These are phyloP conservation scores for Tenthredo distinguenda DNA, from an alignment of 2,888 invertebrate genomes.

Conservation along the genomic window DNA sequence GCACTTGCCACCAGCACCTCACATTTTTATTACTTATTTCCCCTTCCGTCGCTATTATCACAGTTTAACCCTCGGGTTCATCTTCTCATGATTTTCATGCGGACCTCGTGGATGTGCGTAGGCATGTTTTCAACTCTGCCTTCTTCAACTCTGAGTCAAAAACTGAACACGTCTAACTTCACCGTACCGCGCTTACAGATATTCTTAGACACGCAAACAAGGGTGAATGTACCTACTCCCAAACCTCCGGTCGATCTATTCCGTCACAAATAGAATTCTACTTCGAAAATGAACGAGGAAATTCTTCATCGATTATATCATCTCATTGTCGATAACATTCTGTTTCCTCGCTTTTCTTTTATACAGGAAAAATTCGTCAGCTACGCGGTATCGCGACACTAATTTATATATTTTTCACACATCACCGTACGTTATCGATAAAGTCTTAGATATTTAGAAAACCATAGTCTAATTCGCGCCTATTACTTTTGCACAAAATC, in stretches of 20 bases:
- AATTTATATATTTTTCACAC: no score
- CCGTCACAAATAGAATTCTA: conserved; percentile 23
- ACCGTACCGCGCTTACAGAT: conserved; percentile 65
- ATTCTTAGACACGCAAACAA: conserved; percentile 71
- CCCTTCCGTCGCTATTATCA: not conserved
- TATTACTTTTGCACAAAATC: no score
- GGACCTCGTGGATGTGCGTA: not conserved
- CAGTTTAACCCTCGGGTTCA: not conserved
- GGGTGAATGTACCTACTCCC: conserved; percentile 73
- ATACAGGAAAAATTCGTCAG: no score
- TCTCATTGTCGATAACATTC: not conserved
- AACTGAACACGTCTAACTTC: conserved; percentile 29
- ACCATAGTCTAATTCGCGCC: no score
- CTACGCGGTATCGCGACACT: no score
- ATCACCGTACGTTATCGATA: no score
- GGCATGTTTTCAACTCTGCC: conserved; percentile 34
- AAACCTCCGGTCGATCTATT: conserved; percentile 58
- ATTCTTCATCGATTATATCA: not conserved
- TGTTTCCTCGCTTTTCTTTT: not conserved
- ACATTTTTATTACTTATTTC: conserved; percentile 7
- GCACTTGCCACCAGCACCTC: not conserved
- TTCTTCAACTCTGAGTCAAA: conserved; percentile 5
- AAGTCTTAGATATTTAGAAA: no score
- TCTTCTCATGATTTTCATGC: not conserved
- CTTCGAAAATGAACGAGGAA: not conserved